Percentiles rank a stretch among this genome's conserved stretches.
phyloP scores from a whole-genome alignment of 2,797 vertebrate genomes.

The Phaenicophaeus curvirostris region DNA sequence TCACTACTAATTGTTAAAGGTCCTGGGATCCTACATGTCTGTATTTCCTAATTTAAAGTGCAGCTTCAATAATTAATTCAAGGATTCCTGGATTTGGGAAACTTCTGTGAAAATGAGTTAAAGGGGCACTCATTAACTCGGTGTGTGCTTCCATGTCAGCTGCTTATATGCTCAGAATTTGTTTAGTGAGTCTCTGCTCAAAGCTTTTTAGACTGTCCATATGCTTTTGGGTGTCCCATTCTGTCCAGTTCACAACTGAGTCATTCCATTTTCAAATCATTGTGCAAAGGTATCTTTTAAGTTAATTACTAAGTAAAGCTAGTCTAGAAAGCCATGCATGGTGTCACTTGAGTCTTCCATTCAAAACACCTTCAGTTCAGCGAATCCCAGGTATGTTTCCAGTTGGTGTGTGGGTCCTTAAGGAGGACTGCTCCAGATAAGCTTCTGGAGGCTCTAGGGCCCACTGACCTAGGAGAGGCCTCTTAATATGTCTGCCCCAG shows the following conservation, averaged over 20 bases:
- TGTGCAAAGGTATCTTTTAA: not conserved
- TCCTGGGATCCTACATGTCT: not conserved
- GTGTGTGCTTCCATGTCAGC: not conserved
- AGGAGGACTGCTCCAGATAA: not conserved
- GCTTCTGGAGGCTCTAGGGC: not conserved
- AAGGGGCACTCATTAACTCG: not conserved
- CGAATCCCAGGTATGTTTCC: not conserved
- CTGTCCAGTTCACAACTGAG: not conserved
- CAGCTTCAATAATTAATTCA: not conserved
- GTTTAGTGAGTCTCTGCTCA: not conserved
- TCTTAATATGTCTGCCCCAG: not conserved
- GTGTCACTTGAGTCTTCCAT: accelerated
- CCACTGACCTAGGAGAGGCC: not conserved
- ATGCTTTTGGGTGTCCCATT: not conserved
- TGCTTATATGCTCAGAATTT: not conserved
- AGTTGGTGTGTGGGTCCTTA: not conserved
- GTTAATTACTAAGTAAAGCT: not conserved
- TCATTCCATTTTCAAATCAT: not conserved
- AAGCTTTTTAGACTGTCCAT: not conserved
- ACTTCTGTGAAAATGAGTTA: not conserved
- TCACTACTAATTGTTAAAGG: not conserved
- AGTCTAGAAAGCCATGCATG: not conserved
- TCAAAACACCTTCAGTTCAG: not conserved
- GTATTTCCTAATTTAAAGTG: not conserved
- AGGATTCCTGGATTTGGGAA: not conserved